Conservation (phyloP, 2,888 invertebrate genomes). For the Tipula unca region DNA sequence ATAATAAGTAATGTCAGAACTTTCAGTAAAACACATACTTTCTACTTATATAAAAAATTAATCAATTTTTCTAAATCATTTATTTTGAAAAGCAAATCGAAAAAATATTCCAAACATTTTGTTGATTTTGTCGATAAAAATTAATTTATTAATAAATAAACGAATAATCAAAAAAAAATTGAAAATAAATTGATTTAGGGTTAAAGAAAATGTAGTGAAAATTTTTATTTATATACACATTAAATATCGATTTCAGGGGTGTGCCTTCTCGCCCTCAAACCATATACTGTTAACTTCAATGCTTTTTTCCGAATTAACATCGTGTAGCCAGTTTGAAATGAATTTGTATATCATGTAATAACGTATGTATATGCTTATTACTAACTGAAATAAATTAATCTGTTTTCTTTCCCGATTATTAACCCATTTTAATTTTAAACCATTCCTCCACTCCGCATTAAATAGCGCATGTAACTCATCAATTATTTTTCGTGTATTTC, state of each 20-base stretch:
- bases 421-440: neutral
- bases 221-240: neutral
- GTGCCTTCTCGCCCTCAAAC: neutral
- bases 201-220: neutral
- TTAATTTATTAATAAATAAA: conserved; percentile 8
- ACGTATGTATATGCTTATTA: neutral
- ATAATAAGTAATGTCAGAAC: neutral
- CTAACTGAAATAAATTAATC: neutral
- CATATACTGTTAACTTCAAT: neutral
- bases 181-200: conserved; percentile 9
- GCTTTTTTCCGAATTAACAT: neutral
- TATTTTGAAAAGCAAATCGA: neutral
- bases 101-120: neutral
- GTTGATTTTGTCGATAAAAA: neutral
- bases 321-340: neutral
- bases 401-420: neutral
- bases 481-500: neutral
- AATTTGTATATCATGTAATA: neutral
- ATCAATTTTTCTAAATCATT: neutral
- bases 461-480: neutral
- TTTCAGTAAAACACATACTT: neutral
- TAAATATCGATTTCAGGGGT: neutral
- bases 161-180: neutral
- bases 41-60: neutral
- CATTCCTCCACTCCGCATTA: neutral